Base-by-base conservation (phyloP, 2,888 invertebrate species). In the Amblyteles armatorius region DNA sequence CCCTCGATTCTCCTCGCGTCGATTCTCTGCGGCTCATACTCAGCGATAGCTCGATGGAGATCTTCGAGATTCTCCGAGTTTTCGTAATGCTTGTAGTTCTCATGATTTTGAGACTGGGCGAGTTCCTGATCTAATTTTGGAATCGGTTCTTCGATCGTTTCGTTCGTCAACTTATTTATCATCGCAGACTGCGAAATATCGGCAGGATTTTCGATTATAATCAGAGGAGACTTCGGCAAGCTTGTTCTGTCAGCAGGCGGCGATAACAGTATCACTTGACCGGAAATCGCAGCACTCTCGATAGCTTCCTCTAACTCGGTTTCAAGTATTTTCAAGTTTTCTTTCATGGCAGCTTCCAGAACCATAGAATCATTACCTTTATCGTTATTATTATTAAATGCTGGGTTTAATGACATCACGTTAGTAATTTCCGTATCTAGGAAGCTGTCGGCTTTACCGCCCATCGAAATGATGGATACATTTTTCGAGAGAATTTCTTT, bases 21-120 rank as follows among this genome's bases (percentile, higher is more conserved):
- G 68, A 92, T 88, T 67, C 90, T 91, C 76, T 91, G 89, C 0
- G 93, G 90, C 52, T 93, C 93, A 81, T 92, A 93, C 13, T 86
- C 89, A 0, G 89, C 83, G 4, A 89, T 77, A 1, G 90, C 89
- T 19, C 90, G 26, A 26, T 26, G 73, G 16, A 91, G 88, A 4
- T 88, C 87, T n/a, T 89, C 88, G 26, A 91, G 78, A 50, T 87
- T 87, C 57, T 90, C 90, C 29, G 89, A n/a, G 57, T 89, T 88
- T 11, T 85, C 88, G 0, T 86, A 60, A n/a, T 87, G 80, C 0
- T 81, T 80, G 29, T 86, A 83, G 19, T 86, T 50, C 3, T 4
- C n/a, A 79, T 9, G 50, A 74, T 11, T 52, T 48, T 77, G 74
- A 2, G 89, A 88, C 73, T 83, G 88, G 16, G 80, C 86, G 52